Evolutionary conservation across 2,797 vertebrate species (phyloP).

Genomic region (Moxostoma hubbsi): DNA sequence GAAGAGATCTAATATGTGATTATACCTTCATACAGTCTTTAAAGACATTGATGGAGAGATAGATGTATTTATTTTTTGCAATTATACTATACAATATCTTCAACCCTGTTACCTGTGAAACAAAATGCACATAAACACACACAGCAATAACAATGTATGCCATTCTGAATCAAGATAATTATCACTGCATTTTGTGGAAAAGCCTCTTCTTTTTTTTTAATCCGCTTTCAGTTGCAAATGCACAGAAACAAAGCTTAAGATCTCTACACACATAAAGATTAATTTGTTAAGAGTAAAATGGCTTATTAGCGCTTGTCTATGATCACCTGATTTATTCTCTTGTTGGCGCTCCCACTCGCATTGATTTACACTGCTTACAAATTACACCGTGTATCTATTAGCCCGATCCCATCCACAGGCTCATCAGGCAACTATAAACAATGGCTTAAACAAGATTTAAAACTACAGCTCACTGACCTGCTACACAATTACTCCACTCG

Average conservation of each 20-base stretch:
- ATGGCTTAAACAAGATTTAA: conserved; percentile 21
- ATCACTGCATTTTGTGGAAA: too few relatives aligned
- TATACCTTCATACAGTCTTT: too few relatives aligned
- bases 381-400: conserved; percentile 34
- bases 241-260: background rate
- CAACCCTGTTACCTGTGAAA: too few relatives aligned
- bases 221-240: too few relatives aligned
- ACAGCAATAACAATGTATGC: too few relatives aligned
- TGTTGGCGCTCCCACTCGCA: conserved; percentile 13
- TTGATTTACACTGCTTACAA: conserved; percentile 33
- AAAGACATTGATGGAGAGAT: too few relatives aligned
- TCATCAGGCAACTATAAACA: conserved; percentile 13
- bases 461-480: conserved; percentile 16
- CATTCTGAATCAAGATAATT: too few relatives aligned
- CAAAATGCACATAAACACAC: too few relatives aligned
- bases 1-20: too few relatives aligned
- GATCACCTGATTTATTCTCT: conserved; percentile 43
- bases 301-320: conserved; percentile 42
- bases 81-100: too few relatives aligned
- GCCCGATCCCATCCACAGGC: conserved; percentile 9
- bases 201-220: too few relatives aligned
- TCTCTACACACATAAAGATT: background rate
- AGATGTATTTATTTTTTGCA: too few relatives aligned
- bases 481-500: background rate
- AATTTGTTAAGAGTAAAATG: conserved; percentile 40